A percentile compares a stretch with the other conserved stretches of the same genome.
phyloP scores from a whole-genome alignment of 2,888 invertebrate species.

The Pogonocherus hispidulus region DNA sequence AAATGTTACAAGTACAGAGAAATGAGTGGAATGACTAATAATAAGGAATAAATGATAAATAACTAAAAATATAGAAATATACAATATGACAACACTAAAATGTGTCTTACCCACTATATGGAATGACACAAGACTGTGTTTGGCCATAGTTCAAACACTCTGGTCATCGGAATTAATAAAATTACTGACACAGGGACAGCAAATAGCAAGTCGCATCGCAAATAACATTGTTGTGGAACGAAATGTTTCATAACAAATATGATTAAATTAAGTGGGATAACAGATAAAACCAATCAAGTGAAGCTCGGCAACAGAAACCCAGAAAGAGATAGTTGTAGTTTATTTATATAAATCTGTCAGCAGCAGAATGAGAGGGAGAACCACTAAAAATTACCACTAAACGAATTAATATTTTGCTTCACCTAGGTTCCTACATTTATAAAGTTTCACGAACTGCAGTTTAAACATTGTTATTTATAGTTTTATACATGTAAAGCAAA shows the following conservation, averaged over 20 bases:
- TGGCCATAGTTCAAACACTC: background rate
- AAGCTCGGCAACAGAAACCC: conserved; percentile 2
- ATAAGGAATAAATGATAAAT: background rate
- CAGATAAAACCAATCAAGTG: conserved; percentile 7
- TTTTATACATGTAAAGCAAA: too few species aligned
- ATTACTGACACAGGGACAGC: too few species aligned
- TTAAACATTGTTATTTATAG: too few species aligned
- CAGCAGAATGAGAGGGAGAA: background rate
- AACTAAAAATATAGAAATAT: too few species aligned
- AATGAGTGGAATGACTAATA: background rate
- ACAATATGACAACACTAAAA: too few species aligned
- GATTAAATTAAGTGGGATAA: conserved; percentile 20
- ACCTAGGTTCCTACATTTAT: too few species aligned
- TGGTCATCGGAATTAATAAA: too few species aligned
- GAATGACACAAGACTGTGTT: conserved; percentile 50
- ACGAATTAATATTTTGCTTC: too few species aligned
- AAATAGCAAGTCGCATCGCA: background rate
- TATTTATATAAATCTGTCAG: background rate
- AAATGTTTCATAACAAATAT: background rate
- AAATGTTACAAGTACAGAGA: conserved; percentile 13
- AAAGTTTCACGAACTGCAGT: too few species aligned
- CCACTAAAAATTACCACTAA: too few species aligned
- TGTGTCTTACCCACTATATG: conserved; percentile 51
- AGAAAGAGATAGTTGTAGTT: background rate
- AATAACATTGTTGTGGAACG: conserved; percentile 1